Percentiles rank a stretch among this genome's conserved stretches.
Evolutionary conservation across 2,113 vertebrate genomes (phyloP).

Genomic region (Pleuronectes platessa): DNA sequence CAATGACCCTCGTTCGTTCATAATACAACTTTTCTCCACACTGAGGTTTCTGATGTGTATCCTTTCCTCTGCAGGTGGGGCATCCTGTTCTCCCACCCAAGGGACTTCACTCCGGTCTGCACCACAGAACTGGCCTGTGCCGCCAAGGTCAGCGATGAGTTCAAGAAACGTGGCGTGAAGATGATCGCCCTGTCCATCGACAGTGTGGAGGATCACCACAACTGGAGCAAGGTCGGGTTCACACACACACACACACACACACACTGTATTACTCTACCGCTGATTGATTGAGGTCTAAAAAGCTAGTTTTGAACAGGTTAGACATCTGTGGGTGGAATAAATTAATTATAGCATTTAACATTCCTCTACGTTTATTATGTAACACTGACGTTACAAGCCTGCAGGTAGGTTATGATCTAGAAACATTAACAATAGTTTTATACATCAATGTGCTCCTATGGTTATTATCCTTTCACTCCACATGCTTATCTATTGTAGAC

Average conservation of each 20-base stretch:
- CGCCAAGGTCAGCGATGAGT: conserved; percentile 85
- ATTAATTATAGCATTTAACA: too few species aligned
- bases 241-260: background rate
- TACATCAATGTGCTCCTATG: too few species aligned
- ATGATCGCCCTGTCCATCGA: conserved; percentile 97
- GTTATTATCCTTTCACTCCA: too few species aligned
- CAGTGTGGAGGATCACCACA: conserved; percentile 90
- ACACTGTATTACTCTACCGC: too few species aligned
- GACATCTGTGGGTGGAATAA: too few species aligned
- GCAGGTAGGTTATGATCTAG: too few species aligned
- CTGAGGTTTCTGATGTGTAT: background rate
- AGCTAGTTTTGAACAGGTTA: too few species aligned
- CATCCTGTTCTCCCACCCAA: conserved; percentile 95
- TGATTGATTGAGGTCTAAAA: too few species aligned
- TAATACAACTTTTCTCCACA: background rate
- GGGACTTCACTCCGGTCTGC: conserved; percentile 96
- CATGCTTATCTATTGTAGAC: too few species aligned
- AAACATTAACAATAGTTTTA: too few species aligned
- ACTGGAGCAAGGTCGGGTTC: conserved; percentile 90
- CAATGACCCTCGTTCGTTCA: background rate
- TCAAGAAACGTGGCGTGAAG: conserved; percentile 91
- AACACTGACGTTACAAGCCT: too few species aligned
- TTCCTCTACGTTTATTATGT: too few species aligned
- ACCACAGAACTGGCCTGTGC: conserved; percentile 95
- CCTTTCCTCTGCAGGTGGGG: conserved; percentile 88